Base-by-base conservation (phyloP, 2,888 invertebrate species). In the Taenaris catops region DNA sequence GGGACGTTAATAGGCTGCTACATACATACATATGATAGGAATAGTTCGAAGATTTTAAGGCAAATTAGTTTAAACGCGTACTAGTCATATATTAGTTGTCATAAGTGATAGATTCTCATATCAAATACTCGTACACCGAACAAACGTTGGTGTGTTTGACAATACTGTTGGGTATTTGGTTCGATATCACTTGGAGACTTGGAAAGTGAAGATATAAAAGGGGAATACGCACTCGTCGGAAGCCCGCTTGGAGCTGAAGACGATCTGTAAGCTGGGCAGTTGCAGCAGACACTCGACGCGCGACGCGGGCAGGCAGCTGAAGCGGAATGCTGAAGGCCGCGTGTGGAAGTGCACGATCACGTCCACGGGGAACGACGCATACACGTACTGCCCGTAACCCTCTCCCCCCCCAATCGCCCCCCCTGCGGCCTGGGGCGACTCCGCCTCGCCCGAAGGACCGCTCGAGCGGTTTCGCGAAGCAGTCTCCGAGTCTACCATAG, bases 331-430 rank as follows among this genome's bases (percentile, higher is more conserved):
- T 34, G 97, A 97, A 0, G 98, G 98, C 70, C 98, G 97, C 93
- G 99, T 98, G 75, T 97, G 96, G 86, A 99, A 96, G 79, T 98
- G 98, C 21, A 99, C 98, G 53, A 99, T 96, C 10, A 99, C 98
- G 80, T 99, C 99, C 0, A 99, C 98, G 0, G 99, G 99, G 74
- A 99, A 98, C 34, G 97, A 96, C 18, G 96, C 94, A 67, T 96
- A 96, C 49, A 94, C 94, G 62, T 94, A 95, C 73, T 93, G 93
- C 0, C 92, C 92, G 55, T 92, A 91, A 48, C 28, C 25, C 50
- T 89, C 51, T 8, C 57, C 50, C 4, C 58, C 67, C 35, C 57
- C 58, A 28, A 55, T 63, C 62, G 9, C 32, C 17, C 24, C 51
- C 10, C 40, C 16, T 5, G 12, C 19, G 12, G 9, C 51, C 6